Base-by-base conservation (phyloP, 2,888 invertebrate species). In the Barypeithes pellucidus region DNA sequence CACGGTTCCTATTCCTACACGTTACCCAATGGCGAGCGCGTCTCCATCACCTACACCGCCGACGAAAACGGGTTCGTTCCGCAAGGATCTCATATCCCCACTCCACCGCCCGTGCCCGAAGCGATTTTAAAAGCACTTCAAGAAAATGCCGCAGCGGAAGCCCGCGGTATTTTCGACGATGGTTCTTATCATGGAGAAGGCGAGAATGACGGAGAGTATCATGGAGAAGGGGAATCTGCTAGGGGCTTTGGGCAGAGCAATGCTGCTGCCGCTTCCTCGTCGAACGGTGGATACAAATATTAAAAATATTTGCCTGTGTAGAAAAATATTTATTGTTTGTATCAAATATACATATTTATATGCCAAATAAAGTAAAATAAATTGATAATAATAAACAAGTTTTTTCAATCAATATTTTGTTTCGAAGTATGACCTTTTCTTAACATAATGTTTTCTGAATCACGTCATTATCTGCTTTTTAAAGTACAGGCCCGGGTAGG, bases 51-150 rank as follows among this genome's bases (percentile, higher is more conserved):
- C 0, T 89, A 89, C 79, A 87, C 86, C 0, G 89, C 90, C 72
- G 90, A 89, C 75, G 89, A 89, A 80, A 84, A 89, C 59, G 90
- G 90, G 11, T 90, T 88, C 84, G 85, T 86, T 33, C 85, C 89
- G 0, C 82, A 86, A 67, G 89, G 89, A 0, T 87, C 85, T 0
- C 89, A 89, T 73, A 81, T 89, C 33, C 90, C 89, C 16, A 89
- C 89, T 0, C 87, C 89, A 0, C 89, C 89, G 0, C 89, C 89
- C 24, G 88, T 89, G 76, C 89, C 89, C 0, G 88, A 87, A 70
- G 89, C 87, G n/a, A 89, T 90, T 77, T 84, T 87, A 43, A 85
- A 87, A 70, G 70, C 79, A 8, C 57, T 80, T 43, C 74, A 80
- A 72, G 72, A 77, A 18, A 80, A 80, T 69, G 76, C 77, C 9